Conservation (phyloP, 2,797 vertebrate genomes). For the Takifugu ocellatus region DNA sequence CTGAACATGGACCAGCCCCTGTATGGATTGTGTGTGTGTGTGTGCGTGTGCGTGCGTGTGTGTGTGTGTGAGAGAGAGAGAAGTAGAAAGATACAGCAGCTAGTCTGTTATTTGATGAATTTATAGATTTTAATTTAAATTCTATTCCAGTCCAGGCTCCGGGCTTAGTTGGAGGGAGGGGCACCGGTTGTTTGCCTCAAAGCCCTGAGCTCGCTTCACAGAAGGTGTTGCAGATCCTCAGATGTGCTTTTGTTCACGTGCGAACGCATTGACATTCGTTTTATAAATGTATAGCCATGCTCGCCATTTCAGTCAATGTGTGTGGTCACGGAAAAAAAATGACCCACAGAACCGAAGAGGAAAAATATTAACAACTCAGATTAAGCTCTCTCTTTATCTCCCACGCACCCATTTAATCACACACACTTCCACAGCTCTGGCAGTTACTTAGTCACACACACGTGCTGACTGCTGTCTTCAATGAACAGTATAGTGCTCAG, state of each 20-base stretch:
- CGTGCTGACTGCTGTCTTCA: slow-evolving; percentile 37
- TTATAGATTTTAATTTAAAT: slow-evolving; percentile 67
- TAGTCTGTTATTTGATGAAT: slow-evolving; percentile 34
- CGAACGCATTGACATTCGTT: neutral
- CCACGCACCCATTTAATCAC: slow-evolving; percentile 12
- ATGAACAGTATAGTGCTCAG: slow-evolving; percentile 33
- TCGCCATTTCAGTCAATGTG: neutral
- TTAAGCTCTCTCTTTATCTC: slow-evolving; percentile 1
- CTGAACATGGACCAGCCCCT: no score
- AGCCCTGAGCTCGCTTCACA: neutral
- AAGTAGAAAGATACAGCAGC: neutral
- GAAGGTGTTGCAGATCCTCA: neutral
- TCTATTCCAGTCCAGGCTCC: slow-evolving; percentile 17
- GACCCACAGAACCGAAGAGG: slow-evolving; percentile 14
- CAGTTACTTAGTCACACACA: slow-evolving; percentile 36
- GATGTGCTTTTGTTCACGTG: neutral
- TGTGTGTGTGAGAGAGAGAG: neutral
- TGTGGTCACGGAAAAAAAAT: neutral
- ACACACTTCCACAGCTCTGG: slow-evolving; percentile 21
- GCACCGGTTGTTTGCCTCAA: slow-evolving; percentile 23
- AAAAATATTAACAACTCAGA: slow-evolving; percentile 19
- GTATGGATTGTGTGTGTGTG: no score
- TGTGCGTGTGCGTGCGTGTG: neutral
- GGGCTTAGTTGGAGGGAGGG: slow-evolving; percentile 32
- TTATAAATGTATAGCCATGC: neutral